Base-by-base conservation (phyloP, 2,888 invertebrate genomes). In the Drosophila engyochracea region DNA sequence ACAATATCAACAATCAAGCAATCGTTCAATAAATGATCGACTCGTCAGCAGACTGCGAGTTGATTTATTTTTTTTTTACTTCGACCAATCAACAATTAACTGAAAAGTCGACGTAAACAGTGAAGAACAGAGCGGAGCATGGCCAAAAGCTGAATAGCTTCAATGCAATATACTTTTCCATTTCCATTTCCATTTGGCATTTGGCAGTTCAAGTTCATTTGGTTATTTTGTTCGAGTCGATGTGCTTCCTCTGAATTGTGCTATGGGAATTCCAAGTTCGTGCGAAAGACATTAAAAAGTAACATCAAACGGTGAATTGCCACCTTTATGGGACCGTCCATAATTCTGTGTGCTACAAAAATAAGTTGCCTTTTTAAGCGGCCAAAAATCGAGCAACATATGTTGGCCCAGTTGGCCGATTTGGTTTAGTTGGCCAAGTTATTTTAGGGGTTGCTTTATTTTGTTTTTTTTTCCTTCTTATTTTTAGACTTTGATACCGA, bases 281-380 rank as follows among this genome's bases (percentile, higher is more conserved):
- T 30, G 58, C 61, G 49, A 58, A 49, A 41, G 55, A 31, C 70
- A 77, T 80, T 77, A 81, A 81, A 77, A 70, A 57, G 67, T 54
- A 80, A 80, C 78, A 80, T 80, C 80, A 80, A 80, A 80, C 62
- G 74, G 44, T 69, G 74, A 80, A 80, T 77, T 74, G 70, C 64
- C 74, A 81, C 74, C 70, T 71, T 81, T 74, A 70, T 81, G 69
- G 72, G 41, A 47, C 60, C 59, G 77, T 79, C 74, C 79, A 77
- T 74, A 79, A 79, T 74, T 77, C 47, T 79, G 69, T 70, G 70
- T 74, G 70, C 77, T 47, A 78, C 61, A 65, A 53, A 74, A 70
- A 67, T 61, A 67, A 66, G 63, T 70, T 74, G 59, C 37, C 54
- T 51, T 66, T 70, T 65, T 70, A 63, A 71, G 59, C 47, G 65